phyloP scores from a whole-genome alignment of 2,113 vertebrate genomes.

The Kryptolebias marmoratus region DNA sequence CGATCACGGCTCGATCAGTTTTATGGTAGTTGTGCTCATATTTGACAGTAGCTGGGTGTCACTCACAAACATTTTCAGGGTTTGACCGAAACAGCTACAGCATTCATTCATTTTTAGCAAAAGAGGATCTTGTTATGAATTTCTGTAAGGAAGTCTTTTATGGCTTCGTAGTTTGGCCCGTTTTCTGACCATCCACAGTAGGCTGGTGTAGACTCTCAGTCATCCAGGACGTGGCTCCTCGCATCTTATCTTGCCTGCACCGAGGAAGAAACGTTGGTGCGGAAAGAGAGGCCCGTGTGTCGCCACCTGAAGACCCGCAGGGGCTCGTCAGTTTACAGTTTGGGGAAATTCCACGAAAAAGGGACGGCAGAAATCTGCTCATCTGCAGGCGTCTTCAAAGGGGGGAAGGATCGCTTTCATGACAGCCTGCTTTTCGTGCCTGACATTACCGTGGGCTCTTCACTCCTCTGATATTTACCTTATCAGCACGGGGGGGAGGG shows the following conservation, averaged over 20 bases:
- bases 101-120: too few species aligned
- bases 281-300: neutral
- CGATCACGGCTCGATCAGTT: too few species aligned
- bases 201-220: too few species aligned
- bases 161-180: too few species aligned
- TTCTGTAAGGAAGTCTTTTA: too few species aligned
- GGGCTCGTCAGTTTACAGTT: neutral
- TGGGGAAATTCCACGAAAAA: neutral
- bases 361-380: neutral
- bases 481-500: neutral
- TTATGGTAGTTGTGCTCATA: too few species aligned
- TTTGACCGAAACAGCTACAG: too few species aligned
- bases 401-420: neutral
- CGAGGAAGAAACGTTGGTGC: neutral
- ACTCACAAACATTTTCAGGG: too few species aligned
- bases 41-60: too few species aligned
- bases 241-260: neutral
- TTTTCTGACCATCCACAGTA: too few species aligned
- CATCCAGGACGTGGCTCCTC: too few species aligned
- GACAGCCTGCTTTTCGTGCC: neutral
- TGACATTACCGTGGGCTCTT: neutral
- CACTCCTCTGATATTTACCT: neutral
- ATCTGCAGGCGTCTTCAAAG: neutral
- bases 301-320: neutral
- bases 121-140: too few species aligned